phyloP scores from a whole-genome alignment of 2,113 vertebrate genomes.

The Ginglymostoma cirratum region DNA sequence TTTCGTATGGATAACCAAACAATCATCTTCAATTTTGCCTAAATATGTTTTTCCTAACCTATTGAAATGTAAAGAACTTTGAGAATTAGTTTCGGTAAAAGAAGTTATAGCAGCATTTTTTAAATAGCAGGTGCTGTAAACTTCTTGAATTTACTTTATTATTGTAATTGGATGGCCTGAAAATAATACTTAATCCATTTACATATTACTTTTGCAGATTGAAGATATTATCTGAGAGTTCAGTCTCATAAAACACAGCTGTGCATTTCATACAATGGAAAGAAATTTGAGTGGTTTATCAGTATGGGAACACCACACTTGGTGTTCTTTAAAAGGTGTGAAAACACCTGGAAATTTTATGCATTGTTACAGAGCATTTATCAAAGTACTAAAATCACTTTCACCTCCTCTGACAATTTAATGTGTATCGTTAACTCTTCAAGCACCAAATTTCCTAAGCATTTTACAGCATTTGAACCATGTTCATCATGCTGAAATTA shows the following conservation, averaged over 20 bases:
- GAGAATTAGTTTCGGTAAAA: neutral
- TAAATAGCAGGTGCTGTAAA: neutral
- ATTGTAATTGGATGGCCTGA: neutral
- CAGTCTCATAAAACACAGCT: neutral
- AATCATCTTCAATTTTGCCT: neutral
- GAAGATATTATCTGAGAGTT: conserved; percentile 8
- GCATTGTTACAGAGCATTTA: conserved; percentile 23
- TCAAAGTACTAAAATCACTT: conserved; percentile 26
- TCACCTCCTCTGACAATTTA: neutral
- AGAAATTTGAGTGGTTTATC: neutral
- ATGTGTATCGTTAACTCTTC: neutral
- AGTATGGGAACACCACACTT: neutral
- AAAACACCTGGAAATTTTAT: neutral
- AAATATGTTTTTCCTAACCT: neutral
- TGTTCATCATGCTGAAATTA: neutral
- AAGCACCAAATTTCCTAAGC: neutral
- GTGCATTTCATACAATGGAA: neutral
- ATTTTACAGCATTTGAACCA: neutral
- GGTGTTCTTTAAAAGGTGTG: neutral
- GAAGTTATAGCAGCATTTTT: neutral
- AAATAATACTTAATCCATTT: neutral
- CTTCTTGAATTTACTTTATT: neutral
- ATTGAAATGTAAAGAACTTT: neutral
- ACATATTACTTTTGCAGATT: neutral
- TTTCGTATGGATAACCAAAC: neutral